Base-by-base conservation (phyloP, 2,113 vertebrate species). In the Grammomys surdaster region DNA sequence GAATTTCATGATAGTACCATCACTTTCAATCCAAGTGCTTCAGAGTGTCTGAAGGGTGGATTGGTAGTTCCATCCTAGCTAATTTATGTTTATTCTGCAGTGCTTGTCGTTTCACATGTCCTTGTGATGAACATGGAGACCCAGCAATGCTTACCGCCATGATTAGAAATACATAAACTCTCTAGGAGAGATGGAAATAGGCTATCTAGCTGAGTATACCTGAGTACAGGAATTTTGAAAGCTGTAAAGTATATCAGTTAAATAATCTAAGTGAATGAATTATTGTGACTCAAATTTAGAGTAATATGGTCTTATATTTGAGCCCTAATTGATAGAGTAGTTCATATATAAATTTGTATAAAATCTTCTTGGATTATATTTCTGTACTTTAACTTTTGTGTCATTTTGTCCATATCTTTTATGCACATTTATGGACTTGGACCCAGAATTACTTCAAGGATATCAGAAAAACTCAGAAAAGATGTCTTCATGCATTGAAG, bases 241-340 rank as follows among this genome's bases (percentile, higher is more conserved):
- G 7, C 48, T 33, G 31, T 33, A 51, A 78, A 48, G 12, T 22
- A 48, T 28, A 33, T 78, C 46, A 51, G 26, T 51, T 14, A 78
- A 19, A 54, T 56, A 19, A 4, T 78, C 13, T 20, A 17, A 36
- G 17, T 12, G 4, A 31, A 5, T 11, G 51, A 80, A 19, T n/a
- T 36, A 80, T 2, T 20, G 31, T 36, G 46, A 33, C 7, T 0
- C 3, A 54, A 16, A 33, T 54, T 51, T 78, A 78, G 4, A 78
- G 48, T 20, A 78, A 36, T 22, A 22, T 20, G 8, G 19, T 78
- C 14, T 54, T 33, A 20, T 54, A 9, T 80, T 78, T 51, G 60
- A 51, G 46, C 28, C 11, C 76, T 36, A 3, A 10, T 5, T 54
- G 46, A 0, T 14, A 9, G 13, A 3, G 6, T 8, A 46, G 0